Conservation (phyloP, 2,113 vertebrate species). For the Glaucidium brasilianum region DNA sequence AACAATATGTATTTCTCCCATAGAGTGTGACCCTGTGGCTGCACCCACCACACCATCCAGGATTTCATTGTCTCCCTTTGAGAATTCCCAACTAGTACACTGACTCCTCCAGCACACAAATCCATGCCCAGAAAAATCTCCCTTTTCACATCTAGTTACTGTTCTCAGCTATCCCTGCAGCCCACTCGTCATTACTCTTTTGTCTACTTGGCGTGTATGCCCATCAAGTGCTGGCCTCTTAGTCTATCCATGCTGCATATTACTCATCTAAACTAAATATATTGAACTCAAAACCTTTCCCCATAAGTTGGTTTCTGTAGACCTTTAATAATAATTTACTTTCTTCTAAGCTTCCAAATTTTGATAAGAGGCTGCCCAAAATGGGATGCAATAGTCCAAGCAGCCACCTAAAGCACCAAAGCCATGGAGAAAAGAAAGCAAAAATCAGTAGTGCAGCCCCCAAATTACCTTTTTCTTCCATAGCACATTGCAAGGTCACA, state of each 20-base stretch:
- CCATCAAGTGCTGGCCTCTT: not conserved
- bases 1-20: not conserved
- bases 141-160: not conserved
- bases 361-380: not conserved
- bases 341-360: not conserved
- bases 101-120: not conserved
- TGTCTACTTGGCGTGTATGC: not conserved
- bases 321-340: not conserved
- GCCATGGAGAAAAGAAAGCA: not conserved
- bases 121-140: not conserved
- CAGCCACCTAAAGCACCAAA: not conserved
- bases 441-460: not conserved
- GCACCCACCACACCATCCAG: not conserved
- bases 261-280: not conserved
- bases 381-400: not conserved
- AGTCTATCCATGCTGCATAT: too few relatives aligned
- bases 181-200: not conserved
- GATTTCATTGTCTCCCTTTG: not conserved
- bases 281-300: not conserved
- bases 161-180: not conserved
- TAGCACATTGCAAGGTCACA: not conserved
- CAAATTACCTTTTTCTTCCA: not conserved
- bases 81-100: not conserved
- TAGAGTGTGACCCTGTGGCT: rapidly evolving
- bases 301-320: not conserved